Percentiles rank a stretch among this genome's conserved stretches.
Evolutionary conservation across 2,888 invertebrate species (phyloP).

Genomic region (Catocala fraxini): DNA sequence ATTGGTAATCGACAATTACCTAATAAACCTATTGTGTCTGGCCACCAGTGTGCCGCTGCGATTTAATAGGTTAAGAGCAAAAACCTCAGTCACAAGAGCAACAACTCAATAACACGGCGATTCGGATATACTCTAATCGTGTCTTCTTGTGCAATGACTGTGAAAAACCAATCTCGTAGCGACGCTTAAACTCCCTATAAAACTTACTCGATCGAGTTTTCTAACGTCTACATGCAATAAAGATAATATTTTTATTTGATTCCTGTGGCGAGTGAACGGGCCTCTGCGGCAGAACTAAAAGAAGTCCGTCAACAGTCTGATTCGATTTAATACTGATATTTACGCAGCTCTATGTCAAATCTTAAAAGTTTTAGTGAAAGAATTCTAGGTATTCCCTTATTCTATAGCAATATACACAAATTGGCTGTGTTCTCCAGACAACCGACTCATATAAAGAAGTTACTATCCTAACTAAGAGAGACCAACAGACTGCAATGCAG

Average conservation of each 20-base stretch:
- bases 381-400: no score
- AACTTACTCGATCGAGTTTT: not conserved
- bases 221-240: conserved; percentile 15
- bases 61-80: no score
- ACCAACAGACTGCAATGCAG: no score
- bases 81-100: no score
- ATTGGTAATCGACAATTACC: no score
- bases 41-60: no score
- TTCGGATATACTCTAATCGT: not conserved
- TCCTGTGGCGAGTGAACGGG: conserved; percentile 19
- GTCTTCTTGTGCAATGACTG: not conserved
- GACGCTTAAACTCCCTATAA: not conserved
- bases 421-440: no score
- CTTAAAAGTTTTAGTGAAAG: not conserved
- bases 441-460: no score
- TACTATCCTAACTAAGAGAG: no score
- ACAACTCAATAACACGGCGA: no score
- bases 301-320: conserved; percentile 30
- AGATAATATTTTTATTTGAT: conserved; percentile 29
- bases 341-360: not conserved
- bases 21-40: no score
- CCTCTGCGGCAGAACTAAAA: conserved; percentile 26
- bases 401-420: no score
- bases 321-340: conserved; percentile 43
- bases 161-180: not conserved